These are phyloP conservation scores for Eupithecia centaureata DNA, from an alignment of 2,888 invertebrate genomes.

Conservation along the genomic window DNA sequence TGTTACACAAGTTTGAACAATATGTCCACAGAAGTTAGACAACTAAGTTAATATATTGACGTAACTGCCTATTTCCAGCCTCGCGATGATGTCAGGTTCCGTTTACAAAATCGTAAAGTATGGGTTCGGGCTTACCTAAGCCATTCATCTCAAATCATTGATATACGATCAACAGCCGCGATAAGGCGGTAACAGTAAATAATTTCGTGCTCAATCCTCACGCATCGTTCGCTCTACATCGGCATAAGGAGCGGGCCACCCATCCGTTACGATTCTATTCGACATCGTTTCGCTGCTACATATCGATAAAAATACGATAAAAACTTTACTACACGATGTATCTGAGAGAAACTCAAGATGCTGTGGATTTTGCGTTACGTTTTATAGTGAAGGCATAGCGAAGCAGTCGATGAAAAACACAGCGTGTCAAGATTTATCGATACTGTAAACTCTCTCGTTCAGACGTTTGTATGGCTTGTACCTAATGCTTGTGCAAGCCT, in stretches of 20 bases:
- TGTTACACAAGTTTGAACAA: constrained; percentile 13
- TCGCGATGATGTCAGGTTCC: constrained; percentile 11
- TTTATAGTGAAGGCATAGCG: constrained; percentile 37
- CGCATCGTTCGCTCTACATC: constrained; percentile 60
- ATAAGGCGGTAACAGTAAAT: constrained; percentile 48
- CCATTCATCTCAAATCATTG: constrained; percentile 43
- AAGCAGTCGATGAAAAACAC: constrained; percentile 31
- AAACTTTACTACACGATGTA: constrained; percentile 46
- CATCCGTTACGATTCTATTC: constrained; percentile 51
- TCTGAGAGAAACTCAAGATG: constrained; percentile 42
- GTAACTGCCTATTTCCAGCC: constrained; percentile 2
- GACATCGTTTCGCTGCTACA: constrained; percentile 51
- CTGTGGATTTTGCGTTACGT: constrained; percentile 33
- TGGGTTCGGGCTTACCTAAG: constrained; percentile 20
- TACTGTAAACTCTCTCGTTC: constrained; percentile 26
- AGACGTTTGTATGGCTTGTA: constrained; percentile 25
- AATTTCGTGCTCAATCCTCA: constrained; percentile 52
- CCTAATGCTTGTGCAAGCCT: constrained; percentile 19
- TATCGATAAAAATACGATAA: constrained; percentile 49
- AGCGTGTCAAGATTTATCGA: constrained; percentile 35
- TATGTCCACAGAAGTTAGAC: constrained; percentile 10
- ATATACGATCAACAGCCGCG: constrained; percentile 45
- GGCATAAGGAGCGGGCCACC: constrained; percentile 51
- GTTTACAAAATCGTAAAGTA: constrained; percentile 20
- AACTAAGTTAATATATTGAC: constrained; percentile 4